Conservation (phyloP, 2,113 vertebrate species). For the Oreocharis arfaki region DNA sequence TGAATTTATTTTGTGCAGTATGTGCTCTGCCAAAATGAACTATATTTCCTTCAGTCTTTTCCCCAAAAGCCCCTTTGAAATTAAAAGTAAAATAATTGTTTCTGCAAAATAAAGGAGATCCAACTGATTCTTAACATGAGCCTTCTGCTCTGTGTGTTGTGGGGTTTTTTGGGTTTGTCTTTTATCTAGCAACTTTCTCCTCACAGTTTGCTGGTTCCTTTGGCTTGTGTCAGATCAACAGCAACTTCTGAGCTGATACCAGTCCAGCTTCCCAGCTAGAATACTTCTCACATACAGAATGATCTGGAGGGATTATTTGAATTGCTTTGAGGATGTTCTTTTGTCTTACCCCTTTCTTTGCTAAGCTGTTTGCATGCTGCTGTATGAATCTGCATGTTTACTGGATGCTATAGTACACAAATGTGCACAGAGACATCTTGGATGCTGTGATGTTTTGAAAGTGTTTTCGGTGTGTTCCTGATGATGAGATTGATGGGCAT, state of each 20-base stretch:
- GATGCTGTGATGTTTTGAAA: background rate
- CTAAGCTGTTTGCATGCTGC: slow-evolving; percentile 32
- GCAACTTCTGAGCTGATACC: background rate
- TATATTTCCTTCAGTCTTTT: background rate
- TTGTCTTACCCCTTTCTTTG: background rate
- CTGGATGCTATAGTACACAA: background rate
- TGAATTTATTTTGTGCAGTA: background rate
- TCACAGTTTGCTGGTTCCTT: background rate
- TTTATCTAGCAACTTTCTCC: background rate
- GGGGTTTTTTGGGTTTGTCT: background rate
- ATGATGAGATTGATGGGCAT: background rate
- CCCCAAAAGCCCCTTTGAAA: background rate
- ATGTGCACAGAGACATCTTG: background rate
- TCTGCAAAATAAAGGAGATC: background rate
- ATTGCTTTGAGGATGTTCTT: background rate
- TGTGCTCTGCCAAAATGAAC: background rate
- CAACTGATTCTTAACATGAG: background rate
- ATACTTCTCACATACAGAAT: background rate
- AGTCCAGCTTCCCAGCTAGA: background rate
- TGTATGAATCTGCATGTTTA: slow-evolving; percentile 33
- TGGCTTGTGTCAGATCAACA: background rate
- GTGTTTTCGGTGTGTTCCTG: background rate
- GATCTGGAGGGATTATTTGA: background rate
- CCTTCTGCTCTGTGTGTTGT: background rate
- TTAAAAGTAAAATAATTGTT: slow-evolving; percentile 1